These are phyloP conservation scores for Rhegmatorhina hoffmannsi DNA, from an alignment of 2,113 vertebrate species.

Conservation along the genomic window DNA sequence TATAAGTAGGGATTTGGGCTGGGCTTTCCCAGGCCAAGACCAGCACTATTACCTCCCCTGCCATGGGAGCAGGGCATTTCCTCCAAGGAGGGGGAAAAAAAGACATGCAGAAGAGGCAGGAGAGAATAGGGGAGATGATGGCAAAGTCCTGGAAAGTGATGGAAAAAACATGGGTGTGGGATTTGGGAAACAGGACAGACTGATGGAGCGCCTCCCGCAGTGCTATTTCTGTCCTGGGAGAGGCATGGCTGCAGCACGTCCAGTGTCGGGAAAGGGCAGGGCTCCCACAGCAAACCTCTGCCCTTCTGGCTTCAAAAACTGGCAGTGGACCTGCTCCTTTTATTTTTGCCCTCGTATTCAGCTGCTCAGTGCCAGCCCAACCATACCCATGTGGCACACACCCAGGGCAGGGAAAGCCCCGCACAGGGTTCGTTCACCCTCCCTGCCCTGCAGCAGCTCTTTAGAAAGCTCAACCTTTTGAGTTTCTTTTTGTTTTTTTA, in stretches of 20 bases:
- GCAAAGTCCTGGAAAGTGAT: not conserved
- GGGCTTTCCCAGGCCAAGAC: not conserved
- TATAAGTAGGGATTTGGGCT: not conserved
- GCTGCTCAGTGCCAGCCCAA: constrained; percentile 1
- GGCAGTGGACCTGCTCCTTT: not conserved
- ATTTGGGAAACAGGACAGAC: not conserved
- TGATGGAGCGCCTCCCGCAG: not conserved
- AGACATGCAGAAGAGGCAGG: not conserved
- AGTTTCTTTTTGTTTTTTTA: not conserved
- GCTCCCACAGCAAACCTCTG: not conserved
- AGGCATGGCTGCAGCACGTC: not conserved
- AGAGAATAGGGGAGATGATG: not conserved
- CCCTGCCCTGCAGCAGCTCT: not conserved
- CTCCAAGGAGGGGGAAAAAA: not conserved
- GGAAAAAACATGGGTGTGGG: not conserved
- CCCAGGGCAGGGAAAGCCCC: not conserved
- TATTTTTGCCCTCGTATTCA: not conserved
- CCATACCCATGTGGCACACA: accelerated
- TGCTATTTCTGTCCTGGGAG: not conserved
- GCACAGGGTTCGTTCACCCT: accelerated
- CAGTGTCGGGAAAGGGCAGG: not conserved
- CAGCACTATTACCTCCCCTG: not conserved
- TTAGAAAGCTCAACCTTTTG: not conserved
- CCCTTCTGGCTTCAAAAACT: not conserved
- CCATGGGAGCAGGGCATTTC: not conserved